These are phyloP conservation scores for Forbesichthys papilliferus DNA, from an alignment of 2,113 vertebrate species.

Conservation along the genomic window DNA sequence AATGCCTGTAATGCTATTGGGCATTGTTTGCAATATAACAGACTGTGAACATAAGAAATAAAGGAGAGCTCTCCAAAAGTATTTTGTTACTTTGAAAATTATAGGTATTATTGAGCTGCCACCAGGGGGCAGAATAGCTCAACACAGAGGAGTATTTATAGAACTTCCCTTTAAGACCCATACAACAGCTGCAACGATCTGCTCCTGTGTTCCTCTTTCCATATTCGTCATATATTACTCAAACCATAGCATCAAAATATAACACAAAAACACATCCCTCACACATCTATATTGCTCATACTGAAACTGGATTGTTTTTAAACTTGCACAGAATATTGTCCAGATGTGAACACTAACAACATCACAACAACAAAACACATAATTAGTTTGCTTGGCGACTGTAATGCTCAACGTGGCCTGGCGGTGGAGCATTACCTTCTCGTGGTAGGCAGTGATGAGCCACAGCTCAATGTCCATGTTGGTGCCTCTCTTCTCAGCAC, in stretches of 20 bases:
- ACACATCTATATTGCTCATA: neutral
- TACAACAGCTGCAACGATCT: neutral
- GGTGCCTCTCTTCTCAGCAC: slow-evolving; percentile 87
- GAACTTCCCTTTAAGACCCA: neutral
- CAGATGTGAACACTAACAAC: no score
- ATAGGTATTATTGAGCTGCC: slow-evolving; percentile 6
- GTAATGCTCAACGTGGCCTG: slow-evolving; percentile 1
- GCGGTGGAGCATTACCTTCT: slow-evolving; percentile 78
- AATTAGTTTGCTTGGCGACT: neutral
- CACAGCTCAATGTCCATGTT: slow-evolving; percentile 88
- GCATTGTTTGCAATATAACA: neutral
- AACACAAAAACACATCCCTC: neutral
- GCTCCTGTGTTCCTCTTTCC: neutral
- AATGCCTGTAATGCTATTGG: neutral
- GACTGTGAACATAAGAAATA: neutral
- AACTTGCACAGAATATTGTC: neutral
- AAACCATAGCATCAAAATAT: no score
- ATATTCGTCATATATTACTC: neutral
- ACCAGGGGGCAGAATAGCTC: slow-evolving; percentile 29
- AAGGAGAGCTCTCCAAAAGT: neutral
- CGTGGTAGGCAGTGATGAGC: slow-evolving; percentile 91
- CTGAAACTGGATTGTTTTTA: neutral
- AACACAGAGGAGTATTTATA: neutral
- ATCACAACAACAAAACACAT: no score
- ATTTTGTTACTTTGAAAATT: neutral